Evolutionary conservation across 1,140 invertebrate genomes (phyloP).

Genomic region (Drosophila lowei): DNA sequence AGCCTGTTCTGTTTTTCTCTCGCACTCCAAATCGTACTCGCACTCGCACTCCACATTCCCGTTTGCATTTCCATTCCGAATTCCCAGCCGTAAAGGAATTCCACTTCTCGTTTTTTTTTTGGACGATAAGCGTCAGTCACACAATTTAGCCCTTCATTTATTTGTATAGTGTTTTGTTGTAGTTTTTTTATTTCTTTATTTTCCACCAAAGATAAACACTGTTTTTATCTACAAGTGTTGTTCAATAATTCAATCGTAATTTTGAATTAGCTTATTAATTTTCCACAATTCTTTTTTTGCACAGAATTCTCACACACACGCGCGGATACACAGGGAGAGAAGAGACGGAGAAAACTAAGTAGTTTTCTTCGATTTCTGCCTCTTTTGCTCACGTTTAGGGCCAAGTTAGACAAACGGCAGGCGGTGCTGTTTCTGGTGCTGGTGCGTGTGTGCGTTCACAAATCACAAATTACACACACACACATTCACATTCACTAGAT

Average conservation of each 20-base stretch:
- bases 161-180: constrained; percentile 42
- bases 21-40: too few relatives aligned
- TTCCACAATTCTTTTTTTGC: constrained; percentile 24
- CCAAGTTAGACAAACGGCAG: constrained; percentile 58
- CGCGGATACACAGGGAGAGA: background rate
- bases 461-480: constrained; percentile 48
- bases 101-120: constrained; percentile 22
- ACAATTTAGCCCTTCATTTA: constrained; percentile 43
- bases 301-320: constrained; percentile 19
- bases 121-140: constrained; percentile 40
- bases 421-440: constrained; percentile 37
- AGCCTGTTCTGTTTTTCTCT: too few relatives aligned
- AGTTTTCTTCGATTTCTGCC: constrained; percentile 10
- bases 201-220: constrained; percentile 54
- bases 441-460: constrained; percentile 58
- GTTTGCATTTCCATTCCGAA: constrained; percentile 21
- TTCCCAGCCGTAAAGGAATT: constrained; percentile 5
- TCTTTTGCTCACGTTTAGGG: constrained; percentile 53
- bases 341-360: constrained; percentile 19
- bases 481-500: constrained; percentile 19
- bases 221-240: constrained; percentile 15
- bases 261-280: constrained; percentile 15
- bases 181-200: constrained; percentile 16
- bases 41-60: background rate
- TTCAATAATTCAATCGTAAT: constrained; percentile 20